Percentiles rank a stretch among this genome's conserved stretches.
phyloP scores from a whole-genome alignment of 2,113 vertebrate species.

The Emydocephalus ijimae region DNA sequence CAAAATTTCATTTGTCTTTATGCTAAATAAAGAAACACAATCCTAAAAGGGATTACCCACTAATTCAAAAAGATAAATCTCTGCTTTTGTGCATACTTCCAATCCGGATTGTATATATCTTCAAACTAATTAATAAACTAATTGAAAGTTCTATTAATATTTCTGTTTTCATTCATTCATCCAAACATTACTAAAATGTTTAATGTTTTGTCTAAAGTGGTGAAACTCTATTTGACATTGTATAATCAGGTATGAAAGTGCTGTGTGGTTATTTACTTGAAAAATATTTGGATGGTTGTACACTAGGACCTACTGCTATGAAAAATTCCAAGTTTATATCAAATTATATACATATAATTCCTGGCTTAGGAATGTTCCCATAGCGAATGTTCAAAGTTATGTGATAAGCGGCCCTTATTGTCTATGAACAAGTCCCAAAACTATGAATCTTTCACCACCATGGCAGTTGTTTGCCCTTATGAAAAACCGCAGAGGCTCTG shows the following conservation, averaged over 20 bases:
- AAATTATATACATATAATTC: neutral
- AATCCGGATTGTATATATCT: neutral
- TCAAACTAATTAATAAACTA: neutral
- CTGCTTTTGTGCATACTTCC: neutral
- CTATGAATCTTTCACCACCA: no score
- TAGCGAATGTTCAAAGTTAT: no score
- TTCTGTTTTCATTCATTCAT: neutral
- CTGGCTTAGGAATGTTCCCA: no score
- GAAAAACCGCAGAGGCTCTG: no score
- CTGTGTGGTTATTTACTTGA: neutral
- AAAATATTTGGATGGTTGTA: neutral
- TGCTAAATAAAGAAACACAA: neutral
- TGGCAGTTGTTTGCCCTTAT: no score
- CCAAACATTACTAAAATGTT: neutral
- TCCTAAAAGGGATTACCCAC: neutral
- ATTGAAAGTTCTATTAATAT: neutral
- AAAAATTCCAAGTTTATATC: neutral
- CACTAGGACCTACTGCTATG: conserved; percentile 27
- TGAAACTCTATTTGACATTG: conserved; percentile 42
- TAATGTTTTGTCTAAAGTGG: conserved; percentile 25
- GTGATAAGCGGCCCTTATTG: no score
- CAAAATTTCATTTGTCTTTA: conserved; percentile 19
- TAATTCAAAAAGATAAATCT: neutral
- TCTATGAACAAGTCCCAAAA: no score
- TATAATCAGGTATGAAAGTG: conserved; percentile 26